Base-by-base conservation (phyloP, 1,140 invertebrate species). In the Heliconius nattereri region DNA sequence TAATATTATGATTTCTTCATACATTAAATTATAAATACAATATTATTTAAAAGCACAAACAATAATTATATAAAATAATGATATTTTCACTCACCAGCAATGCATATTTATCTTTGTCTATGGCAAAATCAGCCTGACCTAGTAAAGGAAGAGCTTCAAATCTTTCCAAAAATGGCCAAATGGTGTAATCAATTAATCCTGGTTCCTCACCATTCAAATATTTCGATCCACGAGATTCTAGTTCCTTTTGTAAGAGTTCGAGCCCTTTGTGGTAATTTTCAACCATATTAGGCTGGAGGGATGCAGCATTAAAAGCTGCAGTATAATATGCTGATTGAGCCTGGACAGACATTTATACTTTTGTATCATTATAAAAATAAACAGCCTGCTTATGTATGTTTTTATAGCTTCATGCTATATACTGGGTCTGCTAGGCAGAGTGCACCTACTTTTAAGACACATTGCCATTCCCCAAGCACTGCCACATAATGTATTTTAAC, bases 101-200 rank as follows among this genome's bases (percentile, higher is more conserved):
- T 70, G 78, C 85, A 87, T 93, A 94, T 81, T 93, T 94, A 52
- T 86, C 77, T 76, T 89, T 87, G 40, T 92, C 94, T 81, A 95
- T 90, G 45, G 94, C 87, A 93, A 95, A 96, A 49, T 96, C 94
- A 71, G 95, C 90, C 35, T 95, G 95, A 32, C 95, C 94, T 71
- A 96, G 83, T 13, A 96, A 83, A 76, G 94, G 95, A 26, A 96
- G 89, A 57, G 96, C 91, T 85, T 96, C 95, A 52, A 96, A 94
- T 78, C 97, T 95, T 89, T 98, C 97, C 85, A 97, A 96, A 96
- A 97, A 98, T n/a, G 98, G 97, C 97, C 97, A 98, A 75, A 98
- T 96, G 95, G 98, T 98, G 75, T 97, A 97, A 90, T 98, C 97
- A 45, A 98, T 93, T 95, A 97, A 96, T 32, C 97, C 97, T 40